Evolutionary conservation across 2,797 vertebrate genomes (phyloP).

Genomic region (Chaenodraco wilsoni): DNA sequence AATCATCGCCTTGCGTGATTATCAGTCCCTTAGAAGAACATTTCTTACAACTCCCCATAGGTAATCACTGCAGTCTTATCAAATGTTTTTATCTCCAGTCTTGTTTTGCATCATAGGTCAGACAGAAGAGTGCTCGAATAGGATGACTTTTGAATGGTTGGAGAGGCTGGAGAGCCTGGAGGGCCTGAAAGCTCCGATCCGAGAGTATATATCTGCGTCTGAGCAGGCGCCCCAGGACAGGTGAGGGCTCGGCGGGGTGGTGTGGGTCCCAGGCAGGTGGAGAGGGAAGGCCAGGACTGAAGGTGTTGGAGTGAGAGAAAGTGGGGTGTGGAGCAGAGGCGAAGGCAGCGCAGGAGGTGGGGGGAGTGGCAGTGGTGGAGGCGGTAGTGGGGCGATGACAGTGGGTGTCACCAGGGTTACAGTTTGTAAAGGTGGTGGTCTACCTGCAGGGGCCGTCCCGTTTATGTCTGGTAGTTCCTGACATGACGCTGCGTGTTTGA

Average conservation of each 20-base stretch:
- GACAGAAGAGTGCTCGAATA: constrained; percentile 85
- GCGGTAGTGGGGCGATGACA: constrained; percentile 11
- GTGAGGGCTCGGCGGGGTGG: constrained; percentile 81
- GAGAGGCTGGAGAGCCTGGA: constrained; percentile 76
- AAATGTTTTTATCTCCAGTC: neutral
- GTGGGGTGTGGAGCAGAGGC: constrained; percentile 19
- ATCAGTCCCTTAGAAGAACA: neutral
- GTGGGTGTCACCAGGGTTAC: neutral
- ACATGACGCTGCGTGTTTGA: constrained; percentile 58
- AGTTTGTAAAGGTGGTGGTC: constrained; percentile 20
- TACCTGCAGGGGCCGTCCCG: constrained; percentile 8
- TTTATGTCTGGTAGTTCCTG: constrained; percentile 50
- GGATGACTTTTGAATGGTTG: constrained; percentile 80
- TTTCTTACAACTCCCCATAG: too few species aligned
- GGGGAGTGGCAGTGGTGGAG: constrained; percentile 39
- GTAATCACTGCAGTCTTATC: neutral
- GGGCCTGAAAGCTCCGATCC: constrained; percentile 74
- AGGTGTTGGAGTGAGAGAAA: constrained; percentile 31
- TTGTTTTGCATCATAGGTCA: constrained; percentile 40
- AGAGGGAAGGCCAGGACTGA: constrained; percentile 46
- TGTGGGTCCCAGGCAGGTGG: constrained; percentile 69
- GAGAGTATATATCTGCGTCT: constrained; percentile 80
- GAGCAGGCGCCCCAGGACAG: constrained; percentile 77
- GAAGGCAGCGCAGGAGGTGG: constrained; percentile 35
- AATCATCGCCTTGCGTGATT: neutral